Conservation (phyloP, 2,888 invertebrate genomes). For the Heliothis peltigera region DNA sequence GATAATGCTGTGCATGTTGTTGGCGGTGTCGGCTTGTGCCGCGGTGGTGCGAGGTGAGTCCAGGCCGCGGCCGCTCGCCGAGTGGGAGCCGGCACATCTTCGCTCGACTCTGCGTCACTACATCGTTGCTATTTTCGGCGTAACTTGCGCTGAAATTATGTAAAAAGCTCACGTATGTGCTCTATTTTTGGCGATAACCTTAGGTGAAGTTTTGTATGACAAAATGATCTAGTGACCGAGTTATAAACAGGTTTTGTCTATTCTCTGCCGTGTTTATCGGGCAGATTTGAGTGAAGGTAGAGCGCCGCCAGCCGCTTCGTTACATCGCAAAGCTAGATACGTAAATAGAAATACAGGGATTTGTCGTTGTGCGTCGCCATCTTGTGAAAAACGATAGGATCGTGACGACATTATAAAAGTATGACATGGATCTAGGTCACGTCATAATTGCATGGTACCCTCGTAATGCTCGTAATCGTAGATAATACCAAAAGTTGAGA, state of each 20-base stretch:
- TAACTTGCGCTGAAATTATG: constrained; percentile 90
- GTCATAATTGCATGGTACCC: constrained; percentile 53
- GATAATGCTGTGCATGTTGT: constrained; percentile 87
- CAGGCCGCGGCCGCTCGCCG: constrained; percentile 60
- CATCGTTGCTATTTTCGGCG: constrained; percentile 86
- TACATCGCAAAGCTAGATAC: constrained; percentile 84
- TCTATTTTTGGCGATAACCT: constrained; percentile 88
- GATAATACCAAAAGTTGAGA: constrained; percentile 11
- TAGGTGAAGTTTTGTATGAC: constrained; percentile 81
- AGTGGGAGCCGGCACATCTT: constrained; percentile 69
- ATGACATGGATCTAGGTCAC: constrained; percentile 80
- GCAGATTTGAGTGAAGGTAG: constrained; percentile 49
- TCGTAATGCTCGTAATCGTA: constrained; percentile 6
- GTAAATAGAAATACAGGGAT: constrained; percentile 90
- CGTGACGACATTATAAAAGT: constrained; percentile 85
- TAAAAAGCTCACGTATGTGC: constrained; percentile 89
- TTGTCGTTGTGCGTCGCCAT: constrained; percentile 89
- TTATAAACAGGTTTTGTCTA: constrained; percentile 63
- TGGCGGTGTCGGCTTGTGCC: constrained; percentile 83
- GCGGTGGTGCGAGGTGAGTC: constrained; percentile 86
- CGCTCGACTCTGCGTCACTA: constrained; percentile 83
- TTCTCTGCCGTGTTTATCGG: constrained; percentile 58
- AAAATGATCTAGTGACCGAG: constrained; percentile 82
- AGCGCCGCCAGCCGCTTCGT: constrained; percentile 68
- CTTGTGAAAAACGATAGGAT: constrained; percentile 90